Base-by-base conservation (phyloP, 53 echinoderm and acorn worm genomes). In the Crossaster papposus region DNA sequence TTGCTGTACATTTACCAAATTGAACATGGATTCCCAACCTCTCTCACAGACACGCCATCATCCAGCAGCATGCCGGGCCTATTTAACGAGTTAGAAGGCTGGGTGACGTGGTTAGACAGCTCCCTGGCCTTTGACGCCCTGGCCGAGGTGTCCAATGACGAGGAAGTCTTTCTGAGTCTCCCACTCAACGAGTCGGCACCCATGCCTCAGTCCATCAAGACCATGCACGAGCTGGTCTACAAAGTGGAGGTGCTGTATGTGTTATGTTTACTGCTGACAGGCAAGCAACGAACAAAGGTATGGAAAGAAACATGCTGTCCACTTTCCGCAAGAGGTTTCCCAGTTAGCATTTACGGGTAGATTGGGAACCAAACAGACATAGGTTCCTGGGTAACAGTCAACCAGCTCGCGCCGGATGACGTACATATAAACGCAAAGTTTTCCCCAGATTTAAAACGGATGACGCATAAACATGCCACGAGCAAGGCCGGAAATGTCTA, bases 101-200 rank as follows among this genome's bases (percentile, higher is more conserved):
- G 99, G 99, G 99, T 99, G 58, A 99, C 96, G 52, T 99, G 99
- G 99, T 90, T 99, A 82, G 99, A 99, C 78, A 96, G 96, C 77
- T 99, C 99, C 2, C 89, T 96, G 84, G 99, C 99, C 64, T 99
- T 99, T 78, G 99, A 99, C 64, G 96, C 99, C 24, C 90, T 99
- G 36, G 96, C 96, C 29, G 99, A 99, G 88, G 95, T 99, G 1
- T 93, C 94, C 30, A 94, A 92, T 32, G 96, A 96, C 64, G 98
- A 96, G 26, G 96, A 93, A 30, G 95, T 96, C 14, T 96, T 92
- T 80, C 91, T 99, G 54, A 94, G 94, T 54, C 90, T 96, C 9
- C 96, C 96, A 14, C 79, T 96, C 10, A 88, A 98, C 73, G 93
- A 94, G 15, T 83, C 93, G 9, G 54, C 92, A 20, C 94, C 95